A percentile compares a stretch with the other conserved stretches of the same genome.
These are phyloP conservation scores for Himalopsyche japonica DNA, from an alignment of 2,888 invertebrate genomes.

Conservation along the genomic window DNA sequence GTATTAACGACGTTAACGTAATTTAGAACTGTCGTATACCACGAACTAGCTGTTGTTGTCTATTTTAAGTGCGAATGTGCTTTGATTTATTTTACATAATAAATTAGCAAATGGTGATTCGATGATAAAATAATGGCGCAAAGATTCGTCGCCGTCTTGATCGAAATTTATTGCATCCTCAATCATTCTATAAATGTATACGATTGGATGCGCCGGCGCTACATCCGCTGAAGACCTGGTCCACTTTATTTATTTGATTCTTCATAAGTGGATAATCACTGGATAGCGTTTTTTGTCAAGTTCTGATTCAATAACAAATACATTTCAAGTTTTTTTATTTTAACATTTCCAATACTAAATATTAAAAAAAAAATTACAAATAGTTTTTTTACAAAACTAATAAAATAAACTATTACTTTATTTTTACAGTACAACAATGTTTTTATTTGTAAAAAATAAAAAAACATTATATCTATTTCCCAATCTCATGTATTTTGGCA, in stretches of 20 bases:
- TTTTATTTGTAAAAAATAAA: no score
- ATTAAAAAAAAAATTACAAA: no score
- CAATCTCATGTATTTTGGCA: no score
- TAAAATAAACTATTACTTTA: no score
- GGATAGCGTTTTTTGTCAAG: background rate
- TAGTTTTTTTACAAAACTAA: no score
- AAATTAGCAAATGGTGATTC: slow-evolving; percentile 21
- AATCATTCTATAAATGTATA: slow-evolving; percentile 34
- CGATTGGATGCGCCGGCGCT: slow-evolving; percentile 40
- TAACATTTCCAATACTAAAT: no score
- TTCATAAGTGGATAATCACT: background rate
- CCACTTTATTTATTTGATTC: background rate
- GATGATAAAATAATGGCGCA: slow-evolving; percentile 1
- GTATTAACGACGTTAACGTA: no score
- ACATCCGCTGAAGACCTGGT: slow-evolving; percentile 31
- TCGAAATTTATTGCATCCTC: slow-evolving; percentile 40
- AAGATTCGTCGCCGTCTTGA: slow-evolving; percentile 26
- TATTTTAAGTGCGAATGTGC: background rate
- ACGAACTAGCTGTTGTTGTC: background rate
- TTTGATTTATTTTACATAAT: background rate
- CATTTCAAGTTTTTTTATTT: background rate
- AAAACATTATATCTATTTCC: no score
- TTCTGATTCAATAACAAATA: background rate
- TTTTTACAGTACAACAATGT: no score
- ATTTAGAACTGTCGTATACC: no score